phyloP scores from a whole-genome alignment of 2,797 vertebrate genomes.

The Pseudochromis fuscus region DNA sequence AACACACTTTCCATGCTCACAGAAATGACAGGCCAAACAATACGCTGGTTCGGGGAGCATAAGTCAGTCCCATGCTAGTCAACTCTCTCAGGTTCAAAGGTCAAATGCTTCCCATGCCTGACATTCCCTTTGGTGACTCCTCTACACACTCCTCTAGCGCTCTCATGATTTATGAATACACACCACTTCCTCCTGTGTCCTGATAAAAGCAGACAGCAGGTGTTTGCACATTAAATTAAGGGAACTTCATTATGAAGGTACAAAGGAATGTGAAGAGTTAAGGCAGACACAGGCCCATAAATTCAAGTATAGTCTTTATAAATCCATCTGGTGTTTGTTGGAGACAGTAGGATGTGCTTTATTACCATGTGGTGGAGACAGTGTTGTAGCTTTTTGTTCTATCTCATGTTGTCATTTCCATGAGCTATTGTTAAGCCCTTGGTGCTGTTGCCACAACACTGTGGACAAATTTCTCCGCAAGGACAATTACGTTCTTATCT shows the following conservation, averaged over 20 bases:
- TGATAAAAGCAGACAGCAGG: constrained; percentile 17
- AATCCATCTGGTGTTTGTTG: neutral
- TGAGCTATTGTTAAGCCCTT: constrained; percentile 18
- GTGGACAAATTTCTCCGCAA: constrained; percentile 5
- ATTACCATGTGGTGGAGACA: neutral
- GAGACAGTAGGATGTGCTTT: neutral
- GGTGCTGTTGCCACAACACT: constrained; percentile 54
- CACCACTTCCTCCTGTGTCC: constrained; percentile 12
- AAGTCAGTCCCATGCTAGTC: neutral
- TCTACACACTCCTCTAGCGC: constrained; percentile 31
- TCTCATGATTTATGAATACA: neutral
- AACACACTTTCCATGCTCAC: neutral
- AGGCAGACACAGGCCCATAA: neutral
- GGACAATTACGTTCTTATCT: constrained; percentile 28
- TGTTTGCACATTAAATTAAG: constrained; percentile 22
- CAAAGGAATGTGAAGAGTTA: constrained; percentile 32
- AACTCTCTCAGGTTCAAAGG: constrained; percentile 58
- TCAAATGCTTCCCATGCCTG: constrained; percentile 63
- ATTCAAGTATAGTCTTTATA: neutral
- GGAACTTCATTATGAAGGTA: constrained; percentile 12
- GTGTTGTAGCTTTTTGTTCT: neutral
- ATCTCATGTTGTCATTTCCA: constrained; percentile 49
- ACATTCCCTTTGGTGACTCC: constrained; percentile 74
- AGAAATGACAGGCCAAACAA: constrained; percentile 31
- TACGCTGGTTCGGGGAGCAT: constrained; percentile 8